Evolutionary conservation across 1,140 invertebrate species (phyloP).

Genomic region (Cardiocondyla obscurior): DNA sequence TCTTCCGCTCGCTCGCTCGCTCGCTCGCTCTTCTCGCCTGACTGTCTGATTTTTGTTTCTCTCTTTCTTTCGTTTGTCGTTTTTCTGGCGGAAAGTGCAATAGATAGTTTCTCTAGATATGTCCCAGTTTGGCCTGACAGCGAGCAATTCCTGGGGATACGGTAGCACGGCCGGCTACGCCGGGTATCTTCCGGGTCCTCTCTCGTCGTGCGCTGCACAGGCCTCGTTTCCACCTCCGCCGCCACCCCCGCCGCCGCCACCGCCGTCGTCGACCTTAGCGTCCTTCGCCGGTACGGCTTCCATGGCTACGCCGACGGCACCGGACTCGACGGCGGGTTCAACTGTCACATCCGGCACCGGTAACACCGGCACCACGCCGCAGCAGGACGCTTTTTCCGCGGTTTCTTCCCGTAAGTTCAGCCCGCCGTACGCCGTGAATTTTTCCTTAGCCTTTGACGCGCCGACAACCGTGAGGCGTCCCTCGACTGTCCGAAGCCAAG

Average conservation of each 20-base stretch:
- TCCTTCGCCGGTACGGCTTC: slow-evolving; percentile 78
- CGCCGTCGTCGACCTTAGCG: slow-evolving; percentile 85
- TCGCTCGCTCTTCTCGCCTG: not conserved
- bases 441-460: not conserved
- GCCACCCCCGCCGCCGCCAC: slow-evolving; percentile 86
- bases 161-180: slow-evolving; percentile 92
- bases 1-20: too few relatives aligned
- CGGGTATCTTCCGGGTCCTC: slow-evolving; percentile 88
- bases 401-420: slow-evolving; percentile 80
- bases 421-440: not conserved
- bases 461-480: not conserved
- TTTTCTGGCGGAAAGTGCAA: slow-evolving; percentile 1
- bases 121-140: slow-evolving; percentile 91
- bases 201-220: slow-evolving; percentile 86
- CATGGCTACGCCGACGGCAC: slow-evolving; percentile 85
- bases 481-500: not conserved
- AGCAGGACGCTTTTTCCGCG: slow-evolving; percentile 80
- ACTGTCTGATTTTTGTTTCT: too few relatives aligned
- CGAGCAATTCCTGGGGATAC: slow-evolving; percentile 93
- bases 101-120: slow-evolving; percentile 85
- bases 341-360: slow-evolving; percentile 80
- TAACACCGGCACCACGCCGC: slow-evolving; percentile 73
- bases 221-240: slow-evolving; percentile 86
- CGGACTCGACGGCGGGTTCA: slow-evolving; percentile 87
- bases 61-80: not conserved